phyloP scores from a whole-genome alignment of 2,888 invertebrate genomes.

The Lymantria monacha region DNA sequence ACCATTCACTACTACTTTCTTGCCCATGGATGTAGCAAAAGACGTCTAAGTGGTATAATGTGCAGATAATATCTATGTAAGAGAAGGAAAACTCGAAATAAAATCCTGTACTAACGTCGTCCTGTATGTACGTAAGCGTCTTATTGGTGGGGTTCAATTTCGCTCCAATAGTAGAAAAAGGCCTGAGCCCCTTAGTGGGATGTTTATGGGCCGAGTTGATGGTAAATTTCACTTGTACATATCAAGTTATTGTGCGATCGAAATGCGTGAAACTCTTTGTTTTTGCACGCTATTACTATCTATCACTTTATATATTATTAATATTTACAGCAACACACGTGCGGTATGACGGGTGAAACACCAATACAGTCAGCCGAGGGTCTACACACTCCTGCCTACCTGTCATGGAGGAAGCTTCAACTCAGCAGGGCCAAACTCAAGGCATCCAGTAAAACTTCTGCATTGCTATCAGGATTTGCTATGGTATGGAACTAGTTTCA shows the following conservation, averaged over 20 bases:
- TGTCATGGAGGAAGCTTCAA: slow-evolving; percentile 95
- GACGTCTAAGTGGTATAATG: too few species aligned
- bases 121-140: too few species aligned
- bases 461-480: slow-evolving; percentile 97
- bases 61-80: too few species aligned
- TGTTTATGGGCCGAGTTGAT: too few species aligned
- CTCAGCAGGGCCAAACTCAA: slow-evolving; percentile 98
- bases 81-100: too few species aligned
- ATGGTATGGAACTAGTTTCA: slow-evolving; percentile 86
- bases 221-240: background rate
- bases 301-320: background rate
- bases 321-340: slow-evolving; percentile 56
- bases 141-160: too few species aligned
- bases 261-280: background rate
- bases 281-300: background rate
- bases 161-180: too few species aligned
- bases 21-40: too few species aligned
- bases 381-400: slow-evolving; percentile 91
- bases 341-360: slow-evolving; percentile 76
- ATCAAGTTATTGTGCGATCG: background rate
- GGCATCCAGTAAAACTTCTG: slow-evolving; percentile 98
- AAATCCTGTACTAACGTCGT: too few species aligned
- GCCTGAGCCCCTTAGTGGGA: too few species aligned
- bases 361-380: slow-evolving; percentile 90
- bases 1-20: too few species aligned